Conservation (phyloP, 2,888 invertebrate species). For the Crocallis elinguaria region DNA sequence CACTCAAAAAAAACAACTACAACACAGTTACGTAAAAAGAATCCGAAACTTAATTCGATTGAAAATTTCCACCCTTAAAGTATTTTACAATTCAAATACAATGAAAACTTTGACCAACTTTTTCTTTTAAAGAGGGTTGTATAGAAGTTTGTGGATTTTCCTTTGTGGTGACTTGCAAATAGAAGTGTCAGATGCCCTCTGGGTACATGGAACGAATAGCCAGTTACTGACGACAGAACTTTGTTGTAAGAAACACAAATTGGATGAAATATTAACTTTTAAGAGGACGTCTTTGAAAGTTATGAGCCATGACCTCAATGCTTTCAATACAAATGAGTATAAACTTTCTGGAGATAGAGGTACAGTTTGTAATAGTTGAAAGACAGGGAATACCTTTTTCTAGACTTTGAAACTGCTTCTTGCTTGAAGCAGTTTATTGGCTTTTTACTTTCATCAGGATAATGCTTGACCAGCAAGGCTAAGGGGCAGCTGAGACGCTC, state of each 20-base stretch:
- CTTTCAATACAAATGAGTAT: no score
- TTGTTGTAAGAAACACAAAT: neutral
- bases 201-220: neutral
- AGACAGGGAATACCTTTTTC: no score
- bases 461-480: no score
- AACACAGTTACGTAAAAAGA: slow-evolving; percentile 8
- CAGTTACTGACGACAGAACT: neutral
- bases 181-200: slow-evolving; percentile 1
- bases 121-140: slow-evolving; percentile 35
- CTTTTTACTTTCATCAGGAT: no score
- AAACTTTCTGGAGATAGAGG: no score
- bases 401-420: no score
- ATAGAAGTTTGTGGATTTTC: slow-evolving; percentile 17
- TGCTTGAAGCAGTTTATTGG: no score
- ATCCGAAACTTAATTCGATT: slow-evolving; percentile 32
- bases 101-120: slow-evolving; percentile 39
- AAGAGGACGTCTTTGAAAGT: neutral
- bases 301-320: no score
- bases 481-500: no score
- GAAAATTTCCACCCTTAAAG: slow-evolving; percentile 24
- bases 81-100: slow-evolving; percentile 47
- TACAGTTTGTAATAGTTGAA: no score
- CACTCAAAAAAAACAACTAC: no score
- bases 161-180: slow-evolving; percentile 15
- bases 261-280: slow-evolving; percentile 6